A percentile compares a stretch with the other conserved stretches of the same genome.
Conservation (phyloP, 2,888 invertebrate genomes). For the Eilema griseolum region DNA sequence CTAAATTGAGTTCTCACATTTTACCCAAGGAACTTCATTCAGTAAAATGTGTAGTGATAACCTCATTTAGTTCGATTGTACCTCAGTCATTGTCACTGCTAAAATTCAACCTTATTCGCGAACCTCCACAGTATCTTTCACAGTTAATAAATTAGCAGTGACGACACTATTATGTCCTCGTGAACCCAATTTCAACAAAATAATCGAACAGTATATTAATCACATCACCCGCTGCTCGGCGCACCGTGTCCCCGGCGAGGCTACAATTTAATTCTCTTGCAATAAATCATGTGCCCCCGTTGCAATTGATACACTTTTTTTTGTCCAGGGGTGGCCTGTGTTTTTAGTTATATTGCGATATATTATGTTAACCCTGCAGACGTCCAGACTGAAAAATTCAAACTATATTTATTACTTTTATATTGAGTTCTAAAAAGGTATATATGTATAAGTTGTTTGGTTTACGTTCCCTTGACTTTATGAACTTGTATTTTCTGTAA, state of each 20-base stretch:
- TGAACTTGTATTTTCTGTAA: too few species aligned
- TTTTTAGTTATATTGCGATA: constrained; percentile 46
- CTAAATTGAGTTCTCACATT: neutral
- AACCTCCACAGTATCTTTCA: neutral
- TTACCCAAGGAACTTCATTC: neutral
- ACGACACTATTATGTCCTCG: neutral
- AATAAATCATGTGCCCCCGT: constrained; percentile 74
- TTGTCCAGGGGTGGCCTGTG: constrained; percentile 31
- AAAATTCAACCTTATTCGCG: neutral
- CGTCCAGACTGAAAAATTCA: neutral
- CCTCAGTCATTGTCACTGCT: neutral
- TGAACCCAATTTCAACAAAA: constrained; percentile 3
- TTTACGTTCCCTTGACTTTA: too few species aligned
- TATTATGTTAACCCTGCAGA: constrained; percentile 28
- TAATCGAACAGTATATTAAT: constrained; percentile 10
- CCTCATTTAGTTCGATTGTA: neutral
- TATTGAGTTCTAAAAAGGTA: too few species aligned
- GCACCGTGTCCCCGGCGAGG: neutral
- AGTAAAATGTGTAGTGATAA: neutral
- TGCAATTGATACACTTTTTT: constrained; percentile 69
- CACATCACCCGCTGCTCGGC: constrained; percentile 4
- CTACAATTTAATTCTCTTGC: constrained; percentile 67
- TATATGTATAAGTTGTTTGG: too few species aligned
- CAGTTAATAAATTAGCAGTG: neutral
- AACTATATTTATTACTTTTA: neutral